Evolutionary conservation across 2,113 vertebrate species (phyloP).

Genomic region (Isurus oxyrinchus): DNA sequence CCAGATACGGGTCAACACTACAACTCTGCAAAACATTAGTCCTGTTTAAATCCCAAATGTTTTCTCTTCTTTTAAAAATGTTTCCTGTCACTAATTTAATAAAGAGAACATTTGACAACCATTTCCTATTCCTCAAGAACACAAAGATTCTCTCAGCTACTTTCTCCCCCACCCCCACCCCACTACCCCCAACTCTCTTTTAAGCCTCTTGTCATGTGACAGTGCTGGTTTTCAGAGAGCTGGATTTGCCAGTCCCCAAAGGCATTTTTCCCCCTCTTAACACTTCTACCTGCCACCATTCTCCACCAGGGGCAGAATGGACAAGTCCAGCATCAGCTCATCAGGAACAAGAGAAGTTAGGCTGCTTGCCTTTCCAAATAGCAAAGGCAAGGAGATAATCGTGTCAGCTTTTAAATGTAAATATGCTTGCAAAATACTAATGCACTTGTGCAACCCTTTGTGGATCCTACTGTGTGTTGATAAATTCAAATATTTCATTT

Average conservation of each 20-base stretch:
- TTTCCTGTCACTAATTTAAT: background rate
- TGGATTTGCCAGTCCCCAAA: background rate
- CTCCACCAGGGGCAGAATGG: too few relatives aligned
- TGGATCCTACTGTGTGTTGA: background rate
- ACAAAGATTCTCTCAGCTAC: background rate
- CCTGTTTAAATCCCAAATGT: background rate
- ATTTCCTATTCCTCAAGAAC: background rate
- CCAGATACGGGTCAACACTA: background rate
- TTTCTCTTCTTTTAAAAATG: background rate
- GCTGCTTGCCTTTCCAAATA: background rate
- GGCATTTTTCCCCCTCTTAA: background rate
- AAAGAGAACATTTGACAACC: background rate
- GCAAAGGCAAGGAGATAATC: background rate
- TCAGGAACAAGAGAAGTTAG: background rate
- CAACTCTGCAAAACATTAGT: background rate
- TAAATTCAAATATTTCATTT: background rate
- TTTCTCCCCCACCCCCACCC: background rate
- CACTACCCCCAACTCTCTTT: background rate
- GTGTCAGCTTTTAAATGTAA: background rate
- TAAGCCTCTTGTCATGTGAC: background rate
- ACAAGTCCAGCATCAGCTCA: background rate
- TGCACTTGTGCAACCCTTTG: background rate
- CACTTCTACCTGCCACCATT: background rate
- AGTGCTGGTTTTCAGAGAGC: background rate
- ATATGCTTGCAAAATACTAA: background rate